These are phyloP conservation scores for Lithophane ornitopus DNA, from an alignment of 2,888 invertebrate genomes.

Conservation along the genomic window DNA sequence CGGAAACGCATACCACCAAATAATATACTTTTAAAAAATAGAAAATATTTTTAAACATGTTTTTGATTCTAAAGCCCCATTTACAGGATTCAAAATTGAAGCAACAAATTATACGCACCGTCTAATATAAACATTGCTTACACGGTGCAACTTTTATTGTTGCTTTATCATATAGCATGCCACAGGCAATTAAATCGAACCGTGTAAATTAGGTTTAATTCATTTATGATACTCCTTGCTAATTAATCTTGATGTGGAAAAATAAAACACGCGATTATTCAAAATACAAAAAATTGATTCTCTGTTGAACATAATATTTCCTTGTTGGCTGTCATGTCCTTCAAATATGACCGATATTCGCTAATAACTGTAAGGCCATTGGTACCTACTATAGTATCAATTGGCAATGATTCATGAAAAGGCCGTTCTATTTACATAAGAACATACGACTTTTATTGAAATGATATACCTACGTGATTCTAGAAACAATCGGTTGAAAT, in stretches of 20 bases:
- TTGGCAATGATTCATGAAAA: constrained; percentile 35
- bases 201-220: background rate
- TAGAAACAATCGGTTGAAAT: constrained; percentile 5
- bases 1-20: no score
- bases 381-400: constrained; percentile 30
- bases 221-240: background rate
- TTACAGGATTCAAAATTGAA: background rate
- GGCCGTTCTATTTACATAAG: constrained; percentile 14
- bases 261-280: constrained; percentile 17
- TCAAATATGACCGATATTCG: constrained; percentile 57
- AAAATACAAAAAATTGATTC: background rate
- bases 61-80: background rate
- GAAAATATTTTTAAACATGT: background rate
- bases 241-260: background rate
- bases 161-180: background rate
- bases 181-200: background rate
- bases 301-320: constrained; percentile 25
- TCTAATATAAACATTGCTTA: background rate
- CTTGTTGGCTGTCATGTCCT: constrained; percentile 22
- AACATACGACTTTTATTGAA: constrained; percentile 35
- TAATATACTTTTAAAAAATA: background rate
- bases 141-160: background rate
- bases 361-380: constrained; percentile 40
- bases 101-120: background rate
- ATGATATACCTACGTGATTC: background rate